Evolutionary conservation across 1,140 invertebrate species (phyloP).

Genomic region (Galleria mellonella): DNA sequence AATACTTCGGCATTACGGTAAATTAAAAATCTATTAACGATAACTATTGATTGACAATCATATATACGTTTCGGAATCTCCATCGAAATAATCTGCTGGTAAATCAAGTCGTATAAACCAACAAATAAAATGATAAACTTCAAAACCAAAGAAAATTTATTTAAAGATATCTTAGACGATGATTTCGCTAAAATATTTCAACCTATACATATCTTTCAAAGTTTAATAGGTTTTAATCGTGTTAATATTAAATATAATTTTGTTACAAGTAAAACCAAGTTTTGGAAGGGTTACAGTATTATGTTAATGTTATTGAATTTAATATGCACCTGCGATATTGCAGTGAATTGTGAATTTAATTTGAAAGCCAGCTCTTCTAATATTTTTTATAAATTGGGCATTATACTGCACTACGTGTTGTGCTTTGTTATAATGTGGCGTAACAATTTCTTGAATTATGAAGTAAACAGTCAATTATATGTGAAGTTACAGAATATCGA

Average conservation of each 20-base stretch:
- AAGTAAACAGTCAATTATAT: conserved; percentile 24
- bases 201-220: not conserved
- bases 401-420: not conserved
- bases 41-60: too few relatives aligned
- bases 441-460: conserved; percentile 16
- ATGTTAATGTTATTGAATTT: not conserved
- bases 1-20: too few relatives aligned
- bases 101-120: too few relatives aligned
- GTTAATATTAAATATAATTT: not conserved
- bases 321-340: not conserved
- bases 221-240: not conserved
- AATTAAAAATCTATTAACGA: too few relatives aligned
- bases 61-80: too few relatives aligned
- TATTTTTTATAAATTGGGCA: not conserved
- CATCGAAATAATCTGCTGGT: too few relatives aligned
- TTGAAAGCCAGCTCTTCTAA: not conserved
- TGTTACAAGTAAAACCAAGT: not conserved
- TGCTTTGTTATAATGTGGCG: not conserved
- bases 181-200: conserved; percentile 1
- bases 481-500: conserved; percentile 43
- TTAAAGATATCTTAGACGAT: not conserved
- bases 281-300: not conserved
- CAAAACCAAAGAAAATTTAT: not conserved
- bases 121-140: too few relatives aligned
- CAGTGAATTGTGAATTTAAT: not conserved